Conservation (phyloP, 2,797 vertebrate species). For the Crenuchus spilurus region DNA sequence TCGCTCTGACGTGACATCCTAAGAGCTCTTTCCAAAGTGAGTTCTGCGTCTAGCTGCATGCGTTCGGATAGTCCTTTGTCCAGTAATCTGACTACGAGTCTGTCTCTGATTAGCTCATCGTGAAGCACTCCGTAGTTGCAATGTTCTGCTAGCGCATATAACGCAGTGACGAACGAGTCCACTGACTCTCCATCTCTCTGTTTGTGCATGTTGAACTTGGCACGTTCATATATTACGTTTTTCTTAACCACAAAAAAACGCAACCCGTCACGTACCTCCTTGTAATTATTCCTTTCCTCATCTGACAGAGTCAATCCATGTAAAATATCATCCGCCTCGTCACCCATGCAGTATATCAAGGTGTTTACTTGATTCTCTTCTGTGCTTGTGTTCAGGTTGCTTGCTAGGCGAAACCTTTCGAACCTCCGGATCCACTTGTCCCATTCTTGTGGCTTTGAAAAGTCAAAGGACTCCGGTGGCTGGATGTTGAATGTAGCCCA, state of each 20-base stretch:
- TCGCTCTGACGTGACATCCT: constrained; percentile 37
- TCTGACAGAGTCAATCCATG: neutral
- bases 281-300: neutral
- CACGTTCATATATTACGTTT: neutral
- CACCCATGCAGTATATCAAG: constrained; percentile 25
- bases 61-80: neutral
- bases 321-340: constrained; percentile 25
- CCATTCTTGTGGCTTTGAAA: constrained; percentile 36
- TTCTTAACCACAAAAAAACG: constrained; percentile 7
- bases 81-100: constrained; percentile 19
- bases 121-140: constrained; percentile 35
- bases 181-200: constrained; percentile 35
- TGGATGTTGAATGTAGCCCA: neutral
- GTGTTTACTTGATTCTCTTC: constrained; percentile 35
- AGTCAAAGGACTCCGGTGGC: constrained; percentile 27
- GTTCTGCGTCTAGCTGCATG: constrained; percentile 49
- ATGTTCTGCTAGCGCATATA: constrained; percentile 33
- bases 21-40: constrained; percentile 28
- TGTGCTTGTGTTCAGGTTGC: constrained; percentile 15
- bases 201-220: constrained; percentile 17
- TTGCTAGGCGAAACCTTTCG: constrained; percentile 18
- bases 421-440: constrained; percentile 40
- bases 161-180: constrained; percentile 40
- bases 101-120: constrained; percentile 28
- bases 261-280: constrained; percentile 6